These are phyloP conservation scores for Eupleurogrammus muticus DNA, from an alignment of 2,797 vertebrate genomes.

Conservation along the genomic window DNA sequence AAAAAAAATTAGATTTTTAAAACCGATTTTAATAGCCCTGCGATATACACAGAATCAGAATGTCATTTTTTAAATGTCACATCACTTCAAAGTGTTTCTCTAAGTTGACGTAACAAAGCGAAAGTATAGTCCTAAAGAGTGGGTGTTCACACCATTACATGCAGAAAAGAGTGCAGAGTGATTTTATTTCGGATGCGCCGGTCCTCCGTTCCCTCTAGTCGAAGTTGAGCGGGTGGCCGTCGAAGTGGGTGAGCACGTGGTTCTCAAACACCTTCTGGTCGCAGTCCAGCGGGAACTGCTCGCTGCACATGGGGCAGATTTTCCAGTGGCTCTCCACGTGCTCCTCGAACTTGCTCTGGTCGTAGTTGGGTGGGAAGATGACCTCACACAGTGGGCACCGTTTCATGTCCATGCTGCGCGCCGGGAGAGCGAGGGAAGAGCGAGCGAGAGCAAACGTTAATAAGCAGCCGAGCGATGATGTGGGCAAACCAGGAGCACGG, in stretches of 20 bases:
- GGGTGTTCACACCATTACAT: conserved; percentile 76
- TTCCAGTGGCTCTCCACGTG: conserved; percentile 99
- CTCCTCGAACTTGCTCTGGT: conserved; percentile 97
- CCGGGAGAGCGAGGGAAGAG: background rate
- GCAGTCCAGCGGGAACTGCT: conserved; percentile 97
- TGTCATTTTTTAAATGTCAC: conserved; percentile 55
- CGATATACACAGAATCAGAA: conserved; percentile 53
- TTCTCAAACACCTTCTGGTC: conserved; percentile 96
- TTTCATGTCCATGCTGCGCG: conserved; percentile 91
- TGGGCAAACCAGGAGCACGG: conserved; percentile 61
- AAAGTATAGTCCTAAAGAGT: conserved; percentile 69
- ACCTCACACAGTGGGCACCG: conserved; percentile 96
- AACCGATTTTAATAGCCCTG: conserved; percentile 59
- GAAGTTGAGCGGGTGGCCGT: conserved; percentile 90
- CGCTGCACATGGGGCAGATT: conserved; percentile 97
- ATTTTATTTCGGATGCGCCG: conserved; percentile 53
- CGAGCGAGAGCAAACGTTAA: conserved; percentile 45
- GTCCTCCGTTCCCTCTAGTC: conserved; percentile 77
- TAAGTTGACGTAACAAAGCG: conserved; percentile 65
- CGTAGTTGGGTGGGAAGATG: conserved; percentile 98
- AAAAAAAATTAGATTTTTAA: conserved; percentile 31
- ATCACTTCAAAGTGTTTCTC: conserved; percentile 58
- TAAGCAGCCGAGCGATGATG: conserved; percentile 61
- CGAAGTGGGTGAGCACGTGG: conserved; percentile 97
- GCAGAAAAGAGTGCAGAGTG: conserved; percentile 71